Conservation (phyloP, 2,888 invertebrate genomes). For the Cerceris ruficornis region DNA sequence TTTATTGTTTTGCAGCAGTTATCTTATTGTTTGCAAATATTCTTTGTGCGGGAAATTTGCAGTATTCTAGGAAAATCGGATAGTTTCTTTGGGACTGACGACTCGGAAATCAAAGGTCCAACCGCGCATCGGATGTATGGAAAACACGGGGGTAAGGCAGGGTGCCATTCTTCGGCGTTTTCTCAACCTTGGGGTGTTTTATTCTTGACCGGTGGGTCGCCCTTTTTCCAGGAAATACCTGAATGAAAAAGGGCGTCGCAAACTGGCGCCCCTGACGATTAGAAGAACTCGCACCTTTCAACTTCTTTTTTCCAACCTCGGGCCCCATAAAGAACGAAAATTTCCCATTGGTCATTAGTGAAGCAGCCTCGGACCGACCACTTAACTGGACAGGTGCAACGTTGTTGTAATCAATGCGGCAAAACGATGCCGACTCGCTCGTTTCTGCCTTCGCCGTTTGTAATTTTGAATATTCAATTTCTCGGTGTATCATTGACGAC, state of each 20-base stretch:
- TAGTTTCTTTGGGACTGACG: slow-evolving; percentile 46
- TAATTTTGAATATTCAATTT: no score
- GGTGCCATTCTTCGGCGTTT: slow-evolving; percentile 33
- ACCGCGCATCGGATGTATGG: slow-evolving; percentile 34
- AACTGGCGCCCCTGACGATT: slow-evolving; percentile 52
- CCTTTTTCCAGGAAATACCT: slow-evolving; percentile 47
- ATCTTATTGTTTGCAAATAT: not conserved
- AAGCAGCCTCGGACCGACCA: slow-evolving; percentile 1
- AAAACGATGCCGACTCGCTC: slow-evolving; percentile 5
- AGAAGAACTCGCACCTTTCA: slow-evolving; percentile 50
- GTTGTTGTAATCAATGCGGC: not conserved
- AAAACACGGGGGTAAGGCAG: slow-evolving; percentile 21
- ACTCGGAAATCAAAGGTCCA: slow-evolving; percentile 8
- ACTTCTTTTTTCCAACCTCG: not conserved
- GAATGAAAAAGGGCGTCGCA: slow-evolving; percentile 63
- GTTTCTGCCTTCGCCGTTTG: not conserved
- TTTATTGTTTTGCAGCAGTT: not conserved
- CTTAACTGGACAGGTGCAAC: slow-evolving; percentile 22
- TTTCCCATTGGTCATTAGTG: slow-evolving; percentile 29
- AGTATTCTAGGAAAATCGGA: slow-evolving; percentile 29
- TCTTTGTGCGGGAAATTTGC: not conserved
- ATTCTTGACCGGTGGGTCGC: slow-evolving; percentile 8
- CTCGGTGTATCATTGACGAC: no score
- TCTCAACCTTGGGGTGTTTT: slow-evolving; percentile 30
- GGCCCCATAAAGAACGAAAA: slow-evolving; percentile 24